A percentile compares a stretch with the other conserved stretches of the same genome.
Evolutionary conservation across 2,888 invertebrate genomes (phyloP).

Genomic region (Synergus gifuensis): DNA sequence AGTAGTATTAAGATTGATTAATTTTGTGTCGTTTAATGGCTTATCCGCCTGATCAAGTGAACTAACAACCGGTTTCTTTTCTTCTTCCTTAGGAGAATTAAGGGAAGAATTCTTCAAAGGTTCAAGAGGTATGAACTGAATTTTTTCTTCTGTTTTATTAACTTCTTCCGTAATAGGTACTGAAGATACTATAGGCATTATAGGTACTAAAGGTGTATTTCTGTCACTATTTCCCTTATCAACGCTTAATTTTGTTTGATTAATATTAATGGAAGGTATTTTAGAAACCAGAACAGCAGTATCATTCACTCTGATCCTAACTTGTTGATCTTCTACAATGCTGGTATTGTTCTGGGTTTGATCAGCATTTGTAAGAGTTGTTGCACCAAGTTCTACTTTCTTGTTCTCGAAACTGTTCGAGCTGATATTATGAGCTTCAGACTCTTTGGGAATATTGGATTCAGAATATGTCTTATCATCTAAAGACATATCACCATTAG

Average conservation of each 20-base stretch:
- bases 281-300: slow-evolving; percentile 57
- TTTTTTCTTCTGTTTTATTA: background rate
- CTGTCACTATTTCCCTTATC: background rate
- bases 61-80: background rate
- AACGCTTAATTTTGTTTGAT: background rate
- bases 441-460: background rate
- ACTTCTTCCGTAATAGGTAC: background rate
- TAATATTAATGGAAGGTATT: background rate
- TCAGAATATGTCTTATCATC: background rate
- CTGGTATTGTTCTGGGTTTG: slow-evolving; percentile 18
- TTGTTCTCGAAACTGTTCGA: background rate
- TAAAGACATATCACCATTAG: too few species aligned
- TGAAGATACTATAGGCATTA: background rate
- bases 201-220: background rate
- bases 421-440: background rate
- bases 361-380: background rate
- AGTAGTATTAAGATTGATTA: background rate
- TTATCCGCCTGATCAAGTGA: background rate
- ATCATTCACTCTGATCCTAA: slow-evolving; percentile 59
- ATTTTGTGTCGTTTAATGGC: background rate
- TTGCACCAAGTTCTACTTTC: background rate
- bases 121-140: background rate
- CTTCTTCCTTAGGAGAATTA: background rate
- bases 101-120: background rate
- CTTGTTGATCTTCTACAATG: slow-evolving; percentile 49